phyloP scores from a whole-genome alignment of 2,797 vertebrate genomes.

The Sebastes variabilis region DNA sequence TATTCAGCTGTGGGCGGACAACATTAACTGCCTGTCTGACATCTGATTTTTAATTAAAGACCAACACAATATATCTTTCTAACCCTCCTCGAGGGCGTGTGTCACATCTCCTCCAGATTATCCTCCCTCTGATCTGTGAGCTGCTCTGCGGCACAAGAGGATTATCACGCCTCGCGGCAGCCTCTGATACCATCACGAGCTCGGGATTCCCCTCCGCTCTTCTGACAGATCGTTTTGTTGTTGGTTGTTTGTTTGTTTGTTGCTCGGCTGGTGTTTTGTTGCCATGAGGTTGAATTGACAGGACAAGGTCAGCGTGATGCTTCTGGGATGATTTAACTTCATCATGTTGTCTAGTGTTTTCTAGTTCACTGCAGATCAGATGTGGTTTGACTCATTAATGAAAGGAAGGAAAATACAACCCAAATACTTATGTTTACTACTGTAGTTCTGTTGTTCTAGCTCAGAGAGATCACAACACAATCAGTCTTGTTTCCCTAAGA shows the following conservation, averaged over 20 bases:
- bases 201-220: conserved; percentile 22
- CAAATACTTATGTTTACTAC: neutral
- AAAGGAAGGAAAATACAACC: neutral
- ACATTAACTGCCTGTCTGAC: conserved; percentile 6
- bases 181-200: conserved; percentile 35
- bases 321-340: neutral
- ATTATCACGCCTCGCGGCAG: conserved; percentile 56
- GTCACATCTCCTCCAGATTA: conserved; percentile 66
- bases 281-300: conserved; percentile 16
- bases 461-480: neutral
- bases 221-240: conserved; percentile 5
- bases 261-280: conserved; percentile 6
- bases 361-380: conserved; percentile 1
- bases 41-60: conserved; percentile 48
- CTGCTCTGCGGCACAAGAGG: conserved; percentile 60
- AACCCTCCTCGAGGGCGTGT: conserved; percentile 31
- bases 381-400: neutral
- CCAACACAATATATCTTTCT: conserved; percentile 18
- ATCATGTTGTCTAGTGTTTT: neutral
- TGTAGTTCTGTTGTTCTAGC: neutral
- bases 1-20: conserved; percentile 6
- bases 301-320: conserved; percentile 11
- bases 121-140: conserved; percentile 66
- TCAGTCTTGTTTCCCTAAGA: conserved; percentile 2
- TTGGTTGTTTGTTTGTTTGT: conserved; percentile 10